Percentiles rank a stretch among this genome's conserved stretches.
Evolutionary conservation across 2,113 vertebrate species (phyloP).

Genomic region (Phainopepla nitens): DNA sequence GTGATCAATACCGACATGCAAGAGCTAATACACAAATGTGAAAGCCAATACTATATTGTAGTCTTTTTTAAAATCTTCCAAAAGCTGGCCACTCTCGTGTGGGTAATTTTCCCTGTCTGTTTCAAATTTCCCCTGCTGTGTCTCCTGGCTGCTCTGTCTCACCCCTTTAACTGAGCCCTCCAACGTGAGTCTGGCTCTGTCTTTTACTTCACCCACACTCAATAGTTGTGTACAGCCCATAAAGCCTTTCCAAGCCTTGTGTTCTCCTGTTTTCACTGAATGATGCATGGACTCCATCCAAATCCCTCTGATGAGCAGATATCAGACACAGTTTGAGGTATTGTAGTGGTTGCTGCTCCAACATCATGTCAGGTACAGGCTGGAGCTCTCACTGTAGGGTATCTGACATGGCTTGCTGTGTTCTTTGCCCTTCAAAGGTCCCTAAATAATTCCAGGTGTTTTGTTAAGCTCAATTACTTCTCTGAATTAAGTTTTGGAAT

Average conservation of each 20-base stretch:
- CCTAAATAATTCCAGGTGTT: background rate
- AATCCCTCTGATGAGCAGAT: background rate
- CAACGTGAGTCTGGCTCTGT: accelerated
- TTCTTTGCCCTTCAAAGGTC: background rate
- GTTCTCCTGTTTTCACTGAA: background rate
- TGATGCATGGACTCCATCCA: background rate
- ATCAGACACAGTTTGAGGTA: background rate
- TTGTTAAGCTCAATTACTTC: too few species aligned
- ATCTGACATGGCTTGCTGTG: background rate
- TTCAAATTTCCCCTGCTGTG: background rate
- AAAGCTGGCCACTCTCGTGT: background rate
- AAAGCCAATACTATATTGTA: too few species aligned
- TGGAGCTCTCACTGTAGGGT: background rate
- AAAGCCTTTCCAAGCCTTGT: background rate
- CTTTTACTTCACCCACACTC: background rate
- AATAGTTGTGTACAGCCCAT: accelerated
- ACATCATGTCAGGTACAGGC: accelerated
- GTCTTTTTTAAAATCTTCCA: background rate
- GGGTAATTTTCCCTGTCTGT: background rate
- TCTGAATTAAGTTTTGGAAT: too few species aligned
- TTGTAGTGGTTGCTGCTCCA: background rate
- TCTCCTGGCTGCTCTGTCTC: background rate
- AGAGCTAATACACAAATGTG: too few species aligned
- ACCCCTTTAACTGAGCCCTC: background rate
- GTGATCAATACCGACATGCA: too few species aligned